Evolutionary conservation across 2,113 vertebrate genomes (phyloP).

Genomic region (Sinocyclocheilus rhinocerous): DNA sequence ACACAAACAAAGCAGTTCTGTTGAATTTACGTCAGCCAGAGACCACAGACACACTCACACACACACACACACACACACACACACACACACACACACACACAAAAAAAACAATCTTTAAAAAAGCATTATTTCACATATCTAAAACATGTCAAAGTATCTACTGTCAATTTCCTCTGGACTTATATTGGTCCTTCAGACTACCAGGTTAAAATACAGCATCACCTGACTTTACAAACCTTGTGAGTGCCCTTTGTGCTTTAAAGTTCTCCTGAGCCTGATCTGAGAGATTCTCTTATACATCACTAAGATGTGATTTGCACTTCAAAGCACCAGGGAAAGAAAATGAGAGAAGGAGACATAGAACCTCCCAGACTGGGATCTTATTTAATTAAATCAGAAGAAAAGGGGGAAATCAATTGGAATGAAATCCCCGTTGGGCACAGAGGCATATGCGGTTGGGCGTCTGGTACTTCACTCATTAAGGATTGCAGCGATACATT

Average conservation of each 20-base stretch:
- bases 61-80: neutral
- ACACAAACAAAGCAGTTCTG: conserved; percentile 54
- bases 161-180: neutral
- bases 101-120: too few relatives aligned
- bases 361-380: conserved; percentile 49
- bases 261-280: conserved; percentile 64
- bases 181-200: neutral
- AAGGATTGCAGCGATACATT: conserved; percentile 57
- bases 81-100: neutral
- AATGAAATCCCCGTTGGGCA: conserved; percentile 56
- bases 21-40: conserved; percentile 46
- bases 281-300: conserved; percentile 65
- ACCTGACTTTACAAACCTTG: conserved; percentile 59
- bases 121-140: too few relatives aligned
- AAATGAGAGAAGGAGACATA: conserved; percentile 36
- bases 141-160: neutral
- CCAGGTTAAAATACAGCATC: neutral
- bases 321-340: conserved; percentile 66
- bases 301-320: conserved; percentile 75
- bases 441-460: conserved; percentile 43
- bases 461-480: conserved; percentile 40
- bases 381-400: conserved; percentile 66
- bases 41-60: conserved; percentile 47
- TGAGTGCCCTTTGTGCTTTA: conserved; percentile 58
- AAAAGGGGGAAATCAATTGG: conserved; percentile 69